phyloP scores from a whole-genome alignment of 2,888 invertebrate species.

The Aphelenchoides bicaudatus region DNA sequence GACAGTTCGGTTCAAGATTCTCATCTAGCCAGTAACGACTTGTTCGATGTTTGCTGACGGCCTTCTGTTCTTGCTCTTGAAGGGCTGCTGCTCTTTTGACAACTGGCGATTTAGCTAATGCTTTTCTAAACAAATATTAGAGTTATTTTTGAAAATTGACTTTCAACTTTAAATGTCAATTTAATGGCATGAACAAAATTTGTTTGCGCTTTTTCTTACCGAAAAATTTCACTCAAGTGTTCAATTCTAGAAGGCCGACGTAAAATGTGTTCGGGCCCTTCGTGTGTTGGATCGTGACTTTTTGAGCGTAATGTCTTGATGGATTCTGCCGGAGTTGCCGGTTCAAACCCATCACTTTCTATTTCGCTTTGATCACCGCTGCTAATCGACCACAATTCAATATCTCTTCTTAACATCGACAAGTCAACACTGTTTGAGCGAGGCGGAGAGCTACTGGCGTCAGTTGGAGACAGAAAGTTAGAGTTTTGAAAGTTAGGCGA shows the following conservation, averaged over 20 bases:
- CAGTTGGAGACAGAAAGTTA: constrained; percentile 5
- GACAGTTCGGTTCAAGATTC: constrained; percentile 39
- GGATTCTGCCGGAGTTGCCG: constrained; percentile 55
- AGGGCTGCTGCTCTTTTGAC: constrained; percentile 57
- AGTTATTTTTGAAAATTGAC: background rate
- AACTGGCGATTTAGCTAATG: constrained; percentile 58
- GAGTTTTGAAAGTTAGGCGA: constrained; percentile 11
- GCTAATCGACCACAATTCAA: constrained; percentile 53
- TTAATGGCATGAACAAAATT: background rate
- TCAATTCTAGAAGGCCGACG: constrained; percentile 55
- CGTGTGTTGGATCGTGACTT: constrained; percentile 54
- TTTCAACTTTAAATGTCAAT: background rate
- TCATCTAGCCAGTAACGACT: constrained; percentile 58
- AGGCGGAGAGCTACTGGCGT: constrained; percentile 37
- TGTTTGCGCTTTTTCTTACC: constrained; percentile 31
- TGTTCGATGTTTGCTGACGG: constrained; percentile 55
- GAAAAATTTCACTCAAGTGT: constrained; percentile 57
- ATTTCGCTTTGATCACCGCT: constrained; percentile 48
- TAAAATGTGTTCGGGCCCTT: constrained; percentile 44
- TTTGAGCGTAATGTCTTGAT: constrained; percentile 52
- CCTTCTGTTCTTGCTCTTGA: constrained; percentile 45
- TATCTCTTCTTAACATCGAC: constrained; percentile 54
- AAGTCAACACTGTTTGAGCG: constrained; percentile 58
- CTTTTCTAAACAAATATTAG: constrained; percentile 47
- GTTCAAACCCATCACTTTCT: constrained; percentile 46